Evolutionary conservation across 2,113 vertebrate genomes (phyloP).

Genomic region (Labrus mixtus): DNA sequence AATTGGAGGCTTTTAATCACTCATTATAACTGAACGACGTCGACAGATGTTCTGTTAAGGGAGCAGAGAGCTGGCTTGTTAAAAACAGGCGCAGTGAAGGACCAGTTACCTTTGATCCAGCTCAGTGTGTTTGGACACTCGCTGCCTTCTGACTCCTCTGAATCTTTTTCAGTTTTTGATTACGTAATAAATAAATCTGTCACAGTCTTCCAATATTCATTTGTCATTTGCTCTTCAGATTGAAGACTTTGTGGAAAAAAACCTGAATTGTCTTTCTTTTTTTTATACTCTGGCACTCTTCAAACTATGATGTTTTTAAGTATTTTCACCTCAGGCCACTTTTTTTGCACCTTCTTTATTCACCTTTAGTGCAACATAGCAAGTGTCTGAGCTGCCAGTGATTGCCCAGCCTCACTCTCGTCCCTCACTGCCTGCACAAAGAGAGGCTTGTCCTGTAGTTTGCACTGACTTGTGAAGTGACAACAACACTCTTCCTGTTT

Average conservation of each 20-base stretch:
- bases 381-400: constrained; percentile 7
- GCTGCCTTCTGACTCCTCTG: neutral
- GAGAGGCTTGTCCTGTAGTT: constrained; percentile 2
- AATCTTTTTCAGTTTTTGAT: neutral
- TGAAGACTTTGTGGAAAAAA: too few relatives aligned
- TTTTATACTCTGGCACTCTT: too few relatives aligned
- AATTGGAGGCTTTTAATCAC: constrained; percentile 64
- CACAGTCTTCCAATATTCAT: too few relatives aligned
- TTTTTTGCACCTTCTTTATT: too few relatives aligned
- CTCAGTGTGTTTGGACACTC: constrained; percentile 19
- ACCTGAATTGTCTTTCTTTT: too few relatives aligned
- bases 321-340: too few relatives aligned
- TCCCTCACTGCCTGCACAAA: constrained; percentile 9
- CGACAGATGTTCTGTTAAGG: constrained; percentile 59
- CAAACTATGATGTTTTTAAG: neutral
- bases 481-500: neutral
- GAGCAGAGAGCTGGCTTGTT: constrained; percentile 42
- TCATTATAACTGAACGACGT: constrained; percentile 51
- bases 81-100: constrained; percentile 29
- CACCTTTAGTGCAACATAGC: neutral
- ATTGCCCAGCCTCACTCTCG: neutral
- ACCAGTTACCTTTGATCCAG: constrained; percentile 33
- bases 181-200: too few relatives aligned
- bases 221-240: too few relatives aligned
- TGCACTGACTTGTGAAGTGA: neutral